phyloP scores from a whole-genome alignment of 2,797 vertebrate species.

The Lindbergichthys nudifrons region DNA sequence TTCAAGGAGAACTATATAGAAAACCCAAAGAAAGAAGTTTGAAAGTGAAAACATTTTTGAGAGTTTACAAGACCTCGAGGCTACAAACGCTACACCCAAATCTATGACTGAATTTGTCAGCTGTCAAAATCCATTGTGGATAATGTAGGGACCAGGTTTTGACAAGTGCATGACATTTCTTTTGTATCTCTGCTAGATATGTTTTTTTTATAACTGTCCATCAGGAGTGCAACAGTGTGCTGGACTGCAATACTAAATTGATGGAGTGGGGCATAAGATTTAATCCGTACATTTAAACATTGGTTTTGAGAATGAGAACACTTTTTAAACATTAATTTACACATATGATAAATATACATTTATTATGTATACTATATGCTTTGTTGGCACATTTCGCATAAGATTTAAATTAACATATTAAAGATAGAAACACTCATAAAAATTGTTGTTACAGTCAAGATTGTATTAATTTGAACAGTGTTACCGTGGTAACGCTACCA shows the following conservation, averaged over 20 bases:
- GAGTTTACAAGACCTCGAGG: background rate
- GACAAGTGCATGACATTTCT: background rate
- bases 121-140: constrained; percentile 1
- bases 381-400: background rate
- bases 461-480: background rate
- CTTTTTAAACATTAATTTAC: background rate
- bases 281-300: no score
- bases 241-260: background rate
- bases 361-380: background rate
- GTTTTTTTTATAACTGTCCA: background rate
- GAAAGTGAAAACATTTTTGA: background rate
- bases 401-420: background rate
- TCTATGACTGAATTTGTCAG: no score
- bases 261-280: no score
- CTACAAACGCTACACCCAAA: background rate
- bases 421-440: background rate
- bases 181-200: background rate
- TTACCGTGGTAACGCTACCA: constrained; percentile 15
- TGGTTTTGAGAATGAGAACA: no score
- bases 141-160: background rate
- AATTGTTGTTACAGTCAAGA: background rate
- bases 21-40: background rate
- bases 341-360: no score
- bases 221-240: background rate
- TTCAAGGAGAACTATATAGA: background rate